Base-by-base conservation (phyloP, 2,113 vertebrate species). In the Limnothrissa miodon region DNA sequence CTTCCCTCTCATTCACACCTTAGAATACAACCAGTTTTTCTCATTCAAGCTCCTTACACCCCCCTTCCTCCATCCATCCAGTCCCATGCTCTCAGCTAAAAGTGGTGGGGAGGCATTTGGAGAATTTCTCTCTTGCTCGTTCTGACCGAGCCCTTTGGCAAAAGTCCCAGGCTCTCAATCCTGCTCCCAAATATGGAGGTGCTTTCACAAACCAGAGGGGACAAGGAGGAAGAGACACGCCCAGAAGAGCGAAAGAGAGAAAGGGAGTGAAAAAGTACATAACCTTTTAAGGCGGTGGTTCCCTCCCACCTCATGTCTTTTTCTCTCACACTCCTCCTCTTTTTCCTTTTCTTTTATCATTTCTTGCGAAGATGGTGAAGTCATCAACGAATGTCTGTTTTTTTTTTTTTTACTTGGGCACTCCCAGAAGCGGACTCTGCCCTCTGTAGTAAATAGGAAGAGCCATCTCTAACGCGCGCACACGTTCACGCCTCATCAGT, bases 121-220 rank as follows among this genome's bases (percentile, higher is more conserved):
- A 91, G 90, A 94, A 93, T 85, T 94, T 93, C 91, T 53, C 66
- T 74, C 66, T 90, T 83, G 85, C 89, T 89, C 33, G 83, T 92
- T 91, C 92, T 88, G 90, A 89, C 90, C 86, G 90, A 89, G 82
- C 87, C 87, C 87, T 88, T 83, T 86, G 83, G 89, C 90, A 92
- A 88, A 87, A 82, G 88, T 86, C 1, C 42, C 85, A 70, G 46
- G 84, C 90, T 90, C 83, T 89, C 83, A 39, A 51, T 87, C 87
- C 88, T 90, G 91, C 90, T 93, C 91, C 91, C 91, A 92, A 93
- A 93, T 92, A 93, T 92, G 92, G 93, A 91, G 84, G 87, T 88
- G 84, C 87, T 87, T 74, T 91, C 84, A 89, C 82, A 88, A 81
- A 66, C 59, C 29, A 86, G 86, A 87, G 85, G 87, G 46, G 62